These are phyloP conservation scores for Escarpia spicata DNA, from an alignment of 2,888 invertebrate species.

Conservation along the genomic window DNA sequence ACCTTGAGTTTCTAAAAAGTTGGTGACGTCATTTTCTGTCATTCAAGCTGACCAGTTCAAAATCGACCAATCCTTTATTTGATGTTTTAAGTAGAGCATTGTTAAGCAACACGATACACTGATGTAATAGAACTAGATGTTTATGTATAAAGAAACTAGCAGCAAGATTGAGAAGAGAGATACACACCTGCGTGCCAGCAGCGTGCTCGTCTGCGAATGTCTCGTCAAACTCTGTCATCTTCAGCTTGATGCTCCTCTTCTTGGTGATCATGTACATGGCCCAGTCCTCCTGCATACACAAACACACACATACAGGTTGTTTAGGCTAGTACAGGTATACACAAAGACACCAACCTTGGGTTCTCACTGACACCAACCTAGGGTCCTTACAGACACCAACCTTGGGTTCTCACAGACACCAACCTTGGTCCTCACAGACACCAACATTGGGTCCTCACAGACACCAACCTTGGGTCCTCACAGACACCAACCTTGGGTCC, in stretches of 20 bases:
- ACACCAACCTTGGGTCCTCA: too few relatives aligned
- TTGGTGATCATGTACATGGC: slow-evolving; percentile 57
- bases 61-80: background rate
- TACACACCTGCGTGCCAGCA: slow-evolving; percentile 48
- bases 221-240: slow-evolving; percentile 62
- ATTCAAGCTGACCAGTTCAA: background rate
- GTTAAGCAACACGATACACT: background rate
- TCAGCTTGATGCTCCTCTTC: slow-evolving; percentile 56
- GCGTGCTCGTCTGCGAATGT: slow-evolving; percentile 54
- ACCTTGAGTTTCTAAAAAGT: background rate
- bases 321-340: too few relatives aligned
- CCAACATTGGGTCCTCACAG: too few relatives aligned
- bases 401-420: too few relatives aligned
- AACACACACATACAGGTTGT: background rate
- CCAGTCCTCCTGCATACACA: slow-evolving; percentile 59
- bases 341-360: too few relatives aligned
- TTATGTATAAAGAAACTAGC: background rate
- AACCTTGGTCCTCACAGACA: too few relatives aligned
- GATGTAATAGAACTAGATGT: background rate
- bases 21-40: background rate
- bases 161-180: background rate
- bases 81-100: background rate
- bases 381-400: too few relatives aligned
- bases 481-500: too few relatives aligned
- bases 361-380: too few relatives aligned